Evolutionary conservation across 2,888 invertebrate genomes (phyloP), one percentile per base, ranked within the genome.

Genomic region (Euzophera pinguis): DNA sequence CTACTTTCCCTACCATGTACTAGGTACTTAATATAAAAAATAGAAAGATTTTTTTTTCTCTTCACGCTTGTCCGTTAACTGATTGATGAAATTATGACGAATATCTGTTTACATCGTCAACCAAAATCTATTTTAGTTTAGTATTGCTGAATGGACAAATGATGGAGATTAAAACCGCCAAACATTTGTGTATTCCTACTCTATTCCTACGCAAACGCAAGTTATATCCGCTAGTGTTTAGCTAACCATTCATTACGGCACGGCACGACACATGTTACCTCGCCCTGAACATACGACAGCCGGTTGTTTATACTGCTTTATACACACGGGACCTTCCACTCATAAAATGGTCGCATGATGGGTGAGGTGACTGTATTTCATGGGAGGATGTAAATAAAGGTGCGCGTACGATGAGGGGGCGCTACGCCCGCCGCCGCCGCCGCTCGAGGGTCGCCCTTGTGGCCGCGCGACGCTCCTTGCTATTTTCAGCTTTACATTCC

Each of bases 401-500:
- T 77, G 79, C 64, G 81, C 73, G 72, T 73, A 75, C 66, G 67
- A 60, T 65, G 62, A 59, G 61, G 63, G 62, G 61, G 65, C 60
- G 63, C 57, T 59, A 59, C 59, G 51, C 53, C 60, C 57, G 63
- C 57, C 58, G 56, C 61, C 64, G 65, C 55, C 57, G 77, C 69
- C 71, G 67, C 76, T 75, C 74, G 82, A 82, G 79, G 84, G 82
- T 81, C 82, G 86, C 85, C 88, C 88, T 87, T 89, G 86, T 75
- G 78, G 78, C 75, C 76, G 76, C 86, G 76, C 81, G 81, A 82
- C 84, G 85, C 84, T 86, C 75, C 83, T 80, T 74, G 87, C 89
- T 90, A 90, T 90, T 90, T 90, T 87, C 77, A 83, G 85, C 84
- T 77, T 81, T 84, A 77, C 88, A 89, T 90, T 89, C 89, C 89